Evolutionary conservation across 2,888 invertebrate genomes (phyloP).

Genomic region (Mesoligia furuncula): DNA sequence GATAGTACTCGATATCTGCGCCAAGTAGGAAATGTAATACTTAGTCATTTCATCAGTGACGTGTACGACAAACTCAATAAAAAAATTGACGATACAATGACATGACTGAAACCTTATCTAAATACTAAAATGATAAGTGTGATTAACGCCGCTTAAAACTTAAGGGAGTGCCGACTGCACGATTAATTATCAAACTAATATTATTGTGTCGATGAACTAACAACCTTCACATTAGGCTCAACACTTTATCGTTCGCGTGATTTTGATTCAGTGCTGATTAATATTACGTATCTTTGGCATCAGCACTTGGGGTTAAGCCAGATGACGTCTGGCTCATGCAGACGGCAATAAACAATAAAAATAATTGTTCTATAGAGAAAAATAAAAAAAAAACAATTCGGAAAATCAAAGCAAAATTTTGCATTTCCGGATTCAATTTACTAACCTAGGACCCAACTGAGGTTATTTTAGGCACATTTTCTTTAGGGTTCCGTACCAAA

Average conservation of each 20-base stretch:
- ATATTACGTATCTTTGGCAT: conserved; percentile 31
- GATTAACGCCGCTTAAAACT: conserved; percentile 33
- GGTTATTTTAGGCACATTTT: background rate
- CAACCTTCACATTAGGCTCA: conserved; percentile 31
- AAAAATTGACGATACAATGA: conserved; percentile 1
- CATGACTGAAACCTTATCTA: conserved; percentile 26
- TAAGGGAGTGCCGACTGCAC: conserved; percentile 46
- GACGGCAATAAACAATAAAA: background rate
- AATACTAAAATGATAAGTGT: conserved; percentile 35
- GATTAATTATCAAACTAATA: conserved; percentile 50
- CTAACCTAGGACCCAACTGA: background rate
- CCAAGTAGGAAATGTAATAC: conserved; percentile 6
- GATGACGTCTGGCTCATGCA: conserved; percentile 35
- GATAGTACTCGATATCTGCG: conserved; percentile 12
- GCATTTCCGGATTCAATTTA: background rate
- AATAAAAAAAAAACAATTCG: conserved; percentile 1
- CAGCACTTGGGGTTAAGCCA: conserved; percentile 46
- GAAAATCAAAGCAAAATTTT: background rate
- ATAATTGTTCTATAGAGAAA: background rate
- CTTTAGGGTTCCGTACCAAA: too few relatives aligned
- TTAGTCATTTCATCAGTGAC: conserved; percentile 1
- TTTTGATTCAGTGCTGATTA: conserved; percentile 34
- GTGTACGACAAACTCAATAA: conserved; percentile 1
- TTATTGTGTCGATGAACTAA: conserved; percentile 43
- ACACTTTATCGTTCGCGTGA: conserved; percentile 37